phyloP scores from a whole-genome alignment of 2,797 vertebrate genomes.

The Merluccius polli region DNA sequence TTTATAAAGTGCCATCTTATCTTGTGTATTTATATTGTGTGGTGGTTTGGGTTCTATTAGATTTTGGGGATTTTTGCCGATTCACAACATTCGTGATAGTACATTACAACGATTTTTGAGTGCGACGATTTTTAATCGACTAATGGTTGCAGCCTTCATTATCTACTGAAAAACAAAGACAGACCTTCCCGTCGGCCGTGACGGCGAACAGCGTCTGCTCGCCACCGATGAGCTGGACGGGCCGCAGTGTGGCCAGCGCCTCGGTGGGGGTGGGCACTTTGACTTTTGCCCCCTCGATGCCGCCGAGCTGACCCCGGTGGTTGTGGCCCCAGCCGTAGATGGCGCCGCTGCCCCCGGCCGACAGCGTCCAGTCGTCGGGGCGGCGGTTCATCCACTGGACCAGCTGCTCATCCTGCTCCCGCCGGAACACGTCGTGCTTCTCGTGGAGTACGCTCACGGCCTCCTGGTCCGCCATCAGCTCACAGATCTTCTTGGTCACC shows the following conservation, averaged over 20 bases:
- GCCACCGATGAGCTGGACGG: constrained; percentile 93
- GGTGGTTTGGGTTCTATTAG: background rate
- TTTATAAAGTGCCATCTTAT: background rate
- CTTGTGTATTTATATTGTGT: background rate
- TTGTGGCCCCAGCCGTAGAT: constrained; percentile 99
- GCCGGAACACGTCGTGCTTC: constrained; percentile 88
- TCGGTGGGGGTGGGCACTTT: constrained; percentile 98
- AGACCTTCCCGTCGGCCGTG: constrained; percentile 95
- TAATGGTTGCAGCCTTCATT: too few relatives aligned
- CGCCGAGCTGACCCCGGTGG: constrained; percentile 96
- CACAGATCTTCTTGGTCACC: constrained; percentile 95
- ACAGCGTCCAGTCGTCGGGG: constrained; percentile 97
- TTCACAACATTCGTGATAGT: too few relatives aligned
- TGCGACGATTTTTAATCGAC: too few relatives aligned
- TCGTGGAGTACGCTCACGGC: constrained; percentile 90
- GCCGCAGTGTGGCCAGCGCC: constrained; percentile 89
- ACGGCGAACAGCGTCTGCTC: constrained; percentile 99
- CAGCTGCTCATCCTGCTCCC: constrained; percentile 97
- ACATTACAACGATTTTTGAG: too few relatives aligned
- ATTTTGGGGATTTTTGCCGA: too few relatives aligned
- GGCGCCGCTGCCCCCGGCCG: constrained; percentile 96
- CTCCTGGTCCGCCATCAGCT: constrained; percentile 96
- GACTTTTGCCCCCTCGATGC: constrained; percentile 98
- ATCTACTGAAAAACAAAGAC: too few relatives aligned
- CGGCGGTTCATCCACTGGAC: constrained; percentile 99